These are phyloP conservation scores for Chelonoidis abingdonii DNA, from an alignment of 2,113 vertebrate genomes.

Conservation along the genomic window DNA sequence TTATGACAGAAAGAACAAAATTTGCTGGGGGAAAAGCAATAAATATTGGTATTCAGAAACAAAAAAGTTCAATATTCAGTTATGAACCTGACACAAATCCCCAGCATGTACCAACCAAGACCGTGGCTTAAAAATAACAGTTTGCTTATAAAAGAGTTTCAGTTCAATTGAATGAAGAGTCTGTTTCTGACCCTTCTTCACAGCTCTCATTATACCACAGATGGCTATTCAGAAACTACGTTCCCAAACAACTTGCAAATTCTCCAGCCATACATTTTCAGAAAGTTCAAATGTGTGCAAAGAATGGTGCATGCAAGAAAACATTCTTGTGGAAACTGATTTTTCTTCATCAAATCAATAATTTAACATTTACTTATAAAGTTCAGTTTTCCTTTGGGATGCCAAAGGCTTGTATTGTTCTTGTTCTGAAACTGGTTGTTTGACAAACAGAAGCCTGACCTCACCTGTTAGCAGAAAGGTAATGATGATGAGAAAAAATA, in stretches of 20 bases:
- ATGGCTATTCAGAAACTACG: constrained; percentile 60
- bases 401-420: not conserved
- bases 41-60: constrained; percentile 30
- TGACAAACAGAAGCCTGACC: not conserved
- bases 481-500: not conserved
- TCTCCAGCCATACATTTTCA: constrained; percentile 39
- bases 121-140: constrained; percentile 54
- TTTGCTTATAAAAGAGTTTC: constrained; percentile 46
- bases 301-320: not conserved
- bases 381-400: not conserved
- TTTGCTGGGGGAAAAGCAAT: constrained; percentile 73
- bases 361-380: not conserved
- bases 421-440: not conserved
- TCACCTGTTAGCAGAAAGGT: not conserved
- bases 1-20: constrained; percentile 72
- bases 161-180: constrained; percentile 45
- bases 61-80: constrained; percentile 60
- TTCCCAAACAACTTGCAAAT: constrained; percentile 1
- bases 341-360: not conserved
- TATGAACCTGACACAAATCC: constrained; percentile 55
- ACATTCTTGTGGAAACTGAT: constrained; percentile 21
- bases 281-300: constrained; percentile 4
- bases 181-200: constrained; percentile 53
- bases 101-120: constrained; percentile 26
- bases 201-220: constrained; percentile 41